These are phyloP conservation scores for Plusia festucae DNA, from an alignment of 2,888 invertebrate genomes.

Conservation along the genomic window DNA sequence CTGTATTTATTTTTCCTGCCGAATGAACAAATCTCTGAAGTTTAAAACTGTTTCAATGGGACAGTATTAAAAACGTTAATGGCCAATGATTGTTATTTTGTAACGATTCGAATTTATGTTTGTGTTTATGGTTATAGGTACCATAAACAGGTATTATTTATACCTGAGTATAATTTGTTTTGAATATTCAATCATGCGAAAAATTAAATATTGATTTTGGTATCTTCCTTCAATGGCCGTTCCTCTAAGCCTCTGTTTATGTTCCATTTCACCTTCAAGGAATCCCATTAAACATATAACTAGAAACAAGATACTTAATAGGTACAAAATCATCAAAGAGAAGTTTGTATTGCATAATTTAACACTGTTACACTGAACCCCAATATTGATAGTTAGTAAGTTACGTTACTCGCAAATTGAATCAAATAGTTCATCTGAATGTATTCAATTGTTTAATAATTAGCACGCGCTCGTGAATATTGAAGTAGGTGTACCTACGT, in stretches of 20 bases:
- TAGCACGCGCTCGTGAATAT: conserved; percentile 18
- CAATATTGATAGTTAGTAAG: conserved; percentile 49
- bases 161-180: not conserved
- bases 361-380: conserved; percentile 20
- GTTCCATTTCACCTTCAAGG: not conserved
- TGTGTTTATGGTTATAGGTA: not conserved
- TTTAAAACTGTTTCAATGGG: not conserved
- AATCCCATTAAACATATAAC: not conserved
- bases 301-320: not conserved
- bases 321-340: conserved; percentile 26
- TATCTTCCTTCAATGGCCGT: not conserved
- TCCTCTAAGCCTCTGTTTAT: not conserved
- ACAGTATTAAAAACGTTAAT: not conserved
- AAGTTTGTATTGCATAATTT: conserved; percentile 43
- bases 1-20: not conserved
- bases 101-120: not conserved
- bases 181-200: not conserved
- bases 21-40: not conserved
- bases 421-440: conserved; percentile 40
- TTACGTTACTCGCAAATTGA: conserved; percentile 35
- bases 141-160: no score
- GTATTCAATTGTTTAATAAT: conserved; percentile 43
- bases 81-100: not conserved
- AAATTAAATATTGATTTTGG: not conserved
- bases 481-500: conserved; percentile 11